Base-by-base conservation (phyloP, 2,888 invertebrate genomes). In the Dascillus cervinus region DNA sequence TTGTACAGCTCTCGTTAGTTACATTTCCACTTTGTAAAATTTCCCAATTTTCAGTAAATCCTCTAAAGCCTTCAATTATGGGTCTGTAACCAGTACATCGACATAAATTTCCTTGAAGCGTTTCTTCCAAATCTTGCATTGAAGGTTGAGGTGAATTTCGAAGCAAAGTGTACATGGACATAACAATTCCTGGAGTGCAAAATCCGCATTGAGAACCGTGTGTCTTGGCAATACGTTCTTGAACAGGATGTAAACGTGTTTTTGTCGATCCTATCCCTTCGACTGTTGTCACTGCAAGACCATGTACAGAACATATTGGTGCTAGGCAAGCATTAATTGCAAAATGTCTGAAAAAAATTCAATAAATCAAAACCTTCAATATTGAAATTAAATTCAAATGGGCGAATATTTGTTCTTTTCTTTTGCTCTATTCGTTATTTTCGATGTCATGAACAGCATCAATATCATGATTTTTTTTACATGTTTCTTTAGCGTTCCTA, bases 61-160 rank as follows among this genome's bases (percentile, higher is more conserved):
- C 83, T 65, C 79, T 82, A 51, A 83, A 90, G 0, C 89, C 91
- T 62, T 94, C 91, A 26, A 94, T 75, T 35, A 95, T 95, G 0
- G 95, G 87, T 46, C 95, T 73, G 53, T 95, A 95, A 0, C 95
- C 95, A 1, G 95, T 95, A 58, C 95, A 95, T 37, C 95, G 75
- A 51, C 94, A 95, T 5, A 95, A 67, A 51, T 77, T 78, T 55
- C 89, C 88, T 70, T 89, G 88, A 46, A 89, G 79, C 0, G 87
- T 77, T 3, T 76, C 70, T 62, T 90, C 89, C 46, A 92, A 65
- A 40, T 91, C 81, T 8, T 73, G 64, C 71, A 85, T 81, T 0
- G 73, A 69, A 3, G 92, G 87, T 51, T 75, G 72, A 0, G 75
- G 70, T 22, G 76, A 75, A 47, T 74, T 83, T 51, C 95, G 69